phyloP scores from a whole-genome alignment of 2,888 invertebrate species.

The Acrobasis repandana region DNA sequence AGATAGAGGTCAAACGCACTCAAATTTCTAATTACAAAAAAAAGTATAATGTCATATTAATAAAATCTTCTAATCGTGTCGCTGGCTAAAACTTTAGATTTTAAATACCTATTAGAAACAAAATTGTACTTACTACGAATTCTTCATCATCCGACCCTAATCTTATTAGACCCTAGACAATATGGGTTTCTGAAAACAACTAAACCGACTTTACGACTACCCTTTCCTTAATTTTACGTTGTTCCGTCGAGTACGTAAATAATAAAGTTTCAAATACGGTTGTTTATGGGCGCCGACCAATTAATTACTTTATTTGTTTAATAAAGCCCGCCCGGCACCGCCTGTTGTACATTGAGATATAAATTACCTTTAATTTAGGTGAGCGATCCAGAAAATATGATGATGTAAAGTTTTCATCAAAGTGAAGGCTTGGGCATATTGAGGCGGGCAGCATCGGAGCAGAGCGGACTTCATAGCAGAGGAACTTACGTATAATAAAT shows the following conservation, averaged over 20 bases:
- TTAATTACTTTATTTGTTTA: slow-evolving; percentile 79
- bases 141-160: neutral
- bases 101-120: neutral
- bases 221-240: slow-evolving; percentile 52
- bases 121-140: slow-evolving; percentile 1
- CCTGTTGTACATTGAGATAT: slow-evolving; percentile 70
- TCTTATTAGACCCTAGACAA: slow-evolving; percentile 13
- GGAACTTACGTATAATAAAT: too few species aligned
- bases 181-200: slow-evolving; percentile 32
- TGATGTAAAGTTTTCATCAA: slow-evolving; percentile 76
- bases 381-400: slow-evolving; percentile 78
- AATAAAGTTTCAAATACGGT: slow-evolving; percentile 66
- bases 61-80: too few species aligned
- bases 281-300: slow-evolving; percentile 69
- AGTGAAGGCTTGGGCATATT: slow-evolving; percentile 14
- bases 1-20: too few species aligned
- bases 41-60: too few species aligned
- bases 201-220: slow-evolving; percentile 37
- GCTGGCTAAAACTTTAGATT: too few species aligned
- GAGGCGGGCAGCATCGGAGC: too few species aligned
- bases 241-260: slow-evolving; percentile 58
- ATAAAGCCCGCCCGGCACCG: slow-evolving; percentile 71
- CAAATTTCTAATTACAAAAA: too few species aligned
- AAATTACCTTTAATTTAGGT: slow-evolving; percentile 80
- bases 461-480: too few species aligned